Base-by-base conservation (phyloP, 2,888 invertebrate species). In the Papilio elwesi region DNA sequence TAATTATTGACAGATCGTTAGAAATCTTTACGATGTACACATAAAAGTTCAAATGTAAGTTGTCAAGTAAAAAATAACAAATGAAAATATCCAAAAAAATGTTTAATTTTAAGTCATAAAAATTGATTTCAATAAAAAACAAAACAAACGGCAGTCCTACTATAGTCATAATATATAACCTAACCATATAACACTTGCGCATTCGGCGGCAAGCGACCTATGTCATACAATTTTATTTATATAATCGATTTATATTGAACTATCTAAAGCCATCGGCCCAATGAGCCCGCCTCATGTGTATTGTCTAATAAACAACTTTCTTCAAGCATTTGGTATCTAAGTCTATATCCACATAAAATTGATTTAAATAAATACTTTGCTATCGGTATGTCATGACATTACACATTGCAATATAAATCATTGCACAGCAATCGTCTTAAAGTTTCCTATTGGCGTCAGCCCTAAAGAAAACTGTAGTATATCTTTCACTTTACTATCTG, bases 361-460 rank as follows among this genome's bases (percentile, higher is more conserved):
- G 10, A 36, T 48, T 66, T 57, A 13, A 49, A 65, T 65, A 71
- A 68, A 68, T 66, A 71, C 66, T 66, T 66, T 71, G 70, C 70
- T 26, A 26, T 26, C 26, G 26, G 26, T 59, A 57, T 66, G 70
- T 71, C 65, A 71, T 57, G 70, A 49, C 9, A 51, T 63, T 13
- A 68, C 8, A n/a, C 4, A 13, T 47, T 64, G 48, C 26, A 12
- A 16, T 48, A n/a, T 63, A 55, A 55, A 26, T 55, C 26, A 57
- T 57, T 62, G 36, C 12, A 10, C 43, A 52, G 43, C 53, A 57
- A 36, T 36, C 49, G 12, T 49, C 13, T 26, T 26, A 26, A 13
- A 57, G 38, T 57, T 57, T 57, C 57, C n/a, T 12, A 2, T 4
- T 26, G 26, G 26, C 26, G 1, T 57, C 38, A 38, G 36, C 36